Percentiles rank a stretch among this genome's conserved stretches.
These are phyloP conservation scores for Stichodactyla helianthus DNA, from an alignment of 64 coral and sea anemone genomes.

Conservation along the genomic window DNA sequence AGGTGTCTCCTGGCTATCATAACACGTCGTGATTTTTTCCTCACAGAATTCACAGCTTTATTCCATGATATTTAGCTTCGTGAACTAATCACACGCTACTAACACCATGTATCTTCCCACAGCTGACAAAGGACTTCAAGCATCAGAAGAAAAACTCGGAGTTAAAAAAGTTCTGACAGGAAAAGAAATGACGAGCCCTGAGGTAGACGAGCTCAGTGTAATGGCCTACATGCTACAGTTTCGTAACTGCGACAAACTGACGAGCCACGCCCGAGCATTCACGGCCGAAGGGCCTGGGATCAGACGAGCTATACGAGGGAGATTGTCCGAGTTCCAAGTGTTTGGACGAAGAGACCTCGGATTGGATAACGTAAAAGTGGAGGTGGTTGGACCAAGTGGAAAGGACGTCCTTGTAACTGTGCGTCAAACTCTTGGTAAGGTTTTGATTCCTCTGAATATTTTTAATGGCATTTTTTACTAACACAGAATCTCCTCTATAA, in stretches of 20 bases:
- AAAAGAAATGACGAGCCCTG: slow-evolving; percentile 67
- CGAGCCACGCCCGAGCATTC: slow-evolving; percentile 65
- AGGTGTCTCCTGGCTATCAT: too few species aligned
- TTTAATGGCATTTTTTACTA: neutral
- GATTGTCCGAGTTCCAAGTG: slow-evolving; percentile 67
- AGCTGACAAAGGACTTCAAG: slow-evolving; percentile 47
- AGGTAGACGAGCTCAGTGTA: slow-evolving; percentile 82
- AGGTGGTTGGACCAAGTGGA: slow-evolving; percentile 46
- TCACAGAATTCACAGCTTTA: too few species aligned
- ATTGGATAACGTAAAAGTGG: slow-evolving; percentile 59
- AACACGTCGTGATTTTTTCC: too few species aligned
- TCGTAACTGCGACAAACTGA: slow-evolving; percentile 62
- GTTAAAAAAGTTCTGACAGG: slow-evolving; percentile 74
- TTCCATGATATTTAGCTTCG: too few species aligned
- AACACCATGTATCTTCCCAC: neutral
- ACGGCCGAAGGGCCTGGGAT: slow-evolving; percentile 77
- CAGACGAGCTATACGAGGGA: slow-evolving; percentile 68
- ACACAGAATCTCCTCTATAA: too few species aligned
- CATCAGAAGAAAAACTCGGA: slow-evolving; percentile 69
- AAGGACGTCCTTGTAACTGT: slow-evolving; percentile 38
- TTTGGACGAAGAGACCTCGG: slow-evolving; percentile 67
- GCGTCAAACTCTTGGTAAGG: slow-evolving; percentile 35
- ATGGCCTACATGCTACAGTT: slow-evolving; percentile 97
- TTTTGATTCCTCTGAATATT: neutral
- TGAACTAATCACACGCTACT: too few species aligned